Base-by-base conservation (phyloP, 2,888 invertebrate species). In the Drosophila parthenogenetica region DNA sequence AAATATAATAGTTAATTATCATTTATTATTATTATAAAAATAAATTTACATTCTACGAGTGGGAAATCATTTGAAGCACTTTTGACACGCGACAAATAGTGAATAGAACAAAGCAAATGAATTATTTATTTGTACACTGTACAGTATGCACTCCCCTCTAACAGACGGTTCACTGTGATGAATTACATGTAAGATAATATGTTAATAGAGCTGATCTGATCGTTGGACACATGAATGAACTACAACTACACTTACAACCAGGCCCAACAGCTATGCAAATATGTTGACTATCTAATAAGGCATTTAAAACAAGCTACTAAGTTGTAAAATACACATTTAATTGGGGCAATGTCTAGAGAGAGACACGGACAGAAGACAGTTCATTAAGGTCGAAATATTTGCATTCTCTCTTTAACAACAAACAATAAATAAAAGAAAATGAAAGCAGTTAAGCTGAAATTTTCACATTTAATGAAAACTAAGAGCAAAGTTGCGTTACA, bases 201-300 rank as follows among this genome's bases (percentile, higher is more conserved):
- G 66, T 42, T 60, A 65, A 73, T 54, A 39, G 5, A 35, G 32
- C 40, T 59, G 53, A 46, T 37, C 14, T 32, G 42, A 46, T 46
- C 19, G 19, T 32, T 50, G 35, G 35, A 55, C 43, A 49, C 29
- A 69, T 78, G 75, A 75, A 78, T 78, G 79, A 75, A 75, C 59
- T 73, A 13, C 37, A 55, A 40, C 13, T 11, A 53, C 25, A 25
- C 13, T 43, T 11, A 11, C 19, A 29, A 16, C 7, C 14, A 11
- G 14, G 42, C 14, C 49, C 46, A 77, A 43, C 78, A 74, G 69
- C 74, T 75, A 73, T 78, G 78, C 60, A 75, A 75, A 77, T 73
- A 65, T 22, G 49, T 57, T 10, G 17, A 46, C 54, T 54, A 53
- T 37, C 43, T 53, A 61, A 54, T 60, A 22, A 35, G 49, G 37